Evolutionary conservation across 2,797 vertebrate genomes (phyloP).

Genomic region (Halcyon badia): DNA sequence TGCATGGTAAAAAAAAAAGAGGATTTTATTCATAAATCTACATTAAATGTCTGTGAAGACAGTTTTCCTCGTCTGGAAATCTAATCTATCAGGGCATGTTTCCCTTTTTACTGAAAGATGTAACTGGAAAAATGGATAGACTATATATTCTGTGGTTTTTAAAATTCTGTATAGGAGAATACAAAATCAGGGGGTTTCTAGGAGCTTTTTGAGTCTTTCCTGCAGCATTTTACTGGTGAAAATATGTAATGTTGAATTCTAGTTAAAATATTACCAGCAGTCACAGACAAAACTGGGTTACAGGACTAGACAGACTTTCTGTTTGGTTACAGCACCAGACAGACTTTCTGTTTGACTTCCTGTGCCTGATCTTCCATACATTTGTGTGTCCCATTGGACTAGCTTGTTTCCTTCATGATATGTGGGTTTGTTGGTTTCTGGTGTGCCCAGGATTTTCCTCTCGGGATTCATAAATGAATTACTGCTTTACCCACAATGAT

Average conservation of each 20-base stretch:
- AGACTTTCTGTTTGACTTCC: neutral
- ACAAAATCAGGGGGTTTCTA: neutral
- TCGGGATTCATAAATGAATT: neutral
- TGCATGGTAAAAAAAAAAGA: neutral
- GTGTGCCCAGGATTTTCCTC: neutral
- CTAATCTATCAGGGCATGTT: neutral
- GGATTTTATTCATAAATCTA: neutral
- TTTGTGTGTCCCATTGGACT: neutral
- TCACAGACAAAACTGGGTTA: neutral
- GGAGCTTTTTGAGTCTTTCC: neutral
- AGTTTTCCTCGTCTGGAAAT: neutral
- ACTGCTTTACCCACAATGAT: neutral
- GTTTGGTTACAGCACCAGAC: neutral
- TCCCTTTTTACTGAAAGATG: neutral
- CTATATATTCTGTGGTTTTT: neutral
- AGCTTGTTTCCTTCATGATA: neutral
- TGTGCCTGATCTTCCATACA: neutral
- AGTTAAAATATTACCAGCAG: neutral
- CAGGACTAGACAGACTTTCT: neutral
- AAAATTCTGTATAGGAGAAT: neutral
- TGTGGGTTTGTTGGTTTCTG: neutral
- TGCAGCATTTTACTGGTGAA: neutral
- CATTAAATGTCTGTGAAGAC: neutral
- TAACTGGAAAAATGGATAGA: neutral
- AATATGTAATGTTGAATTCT: neutral